Evolutionary conservation across 2,888 invertebrate species (phyloP).

Genomic region (Rhopalosiphum nymphaeae): DNA sequence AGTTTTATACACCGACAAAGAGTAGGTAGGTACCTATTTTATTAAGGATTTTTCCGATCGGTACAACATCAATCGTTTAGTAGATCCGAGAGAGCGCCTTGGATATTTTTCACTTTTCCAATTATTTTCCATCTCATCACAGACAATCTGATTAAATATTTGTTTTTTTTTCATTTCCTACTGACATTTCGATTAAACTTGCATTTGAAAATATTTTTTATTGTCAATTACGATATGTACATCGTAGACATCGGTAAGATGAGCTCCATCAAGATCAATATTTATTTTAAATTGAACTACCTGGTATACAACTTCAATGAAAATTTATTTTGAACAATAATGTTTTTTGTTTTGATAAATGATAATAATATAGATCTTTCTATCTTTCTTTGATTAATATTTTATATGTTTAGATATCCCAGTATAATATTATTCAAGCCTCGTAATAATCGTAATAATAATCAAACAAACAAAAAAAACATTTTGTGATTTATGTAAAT

Average conservation of each 20-base stretch:
- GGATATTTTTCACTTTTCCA: background rate
- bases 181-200: slow-evolving; percentile 25
- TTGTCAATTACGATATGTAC: background rate
- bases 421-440: background rate
- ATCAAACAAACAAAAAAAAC: background rate
- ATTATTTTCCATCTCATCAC: background rate
- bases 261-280: background rate
- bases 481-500: background rate
- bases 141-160: slow-evolving; percentile 3
- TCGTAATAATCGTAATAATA: no score
- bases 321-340: slow-evolving; percentile 23
- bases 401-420: background rate
- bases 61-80: background rate
- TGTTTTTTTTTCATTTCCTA: background rate
- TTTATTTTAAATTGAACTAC: slow-evolving; percentile 1
- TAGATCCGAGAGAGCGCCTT: background rate
- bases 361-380: background rate
- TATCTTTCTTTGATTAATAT: background rate
- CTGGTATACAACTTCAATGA: background rate
- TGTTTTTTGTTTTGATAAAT: slow-evolving; percentile 7
- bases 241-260: background rate
- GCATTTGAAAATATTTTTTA: background rate
- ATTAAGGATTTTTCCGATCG: background rate
- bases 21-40: background rate
- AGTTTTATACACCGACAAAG: background rate